phyloP scores from a whole-genome alignment of 30 jellyfish, hydroid and myxozoan genomes.

The Mastigias papua region DNA sequence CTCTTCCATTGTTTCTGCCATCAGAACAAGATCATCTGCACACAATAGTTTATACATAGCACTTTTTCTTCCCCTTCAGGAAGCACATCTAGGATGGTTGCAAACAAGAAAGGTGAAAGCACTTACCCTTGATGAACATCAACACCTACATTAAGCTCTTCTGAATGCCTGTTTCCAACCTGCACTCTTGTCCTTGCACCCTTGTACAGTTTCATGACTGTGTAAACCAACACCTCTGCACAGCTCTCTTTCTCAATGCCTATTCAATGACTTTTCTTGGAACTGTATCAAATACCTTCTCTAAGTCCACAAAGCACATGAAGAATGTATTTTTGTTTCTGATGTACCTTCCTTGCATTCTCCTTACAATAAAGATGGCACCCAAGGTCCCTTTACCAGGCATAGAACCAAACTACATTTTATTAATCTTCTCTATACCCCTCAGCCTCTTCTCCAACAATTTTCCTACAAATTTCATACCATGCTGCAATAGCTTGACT shows the following conservation, averaged over 20 bases:
- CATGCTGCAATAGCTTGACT: constrained; percentile 22
- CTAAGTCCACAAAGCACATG: constrained; percentile 22
- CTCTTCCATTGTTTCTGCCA: constrained; percentile 24
- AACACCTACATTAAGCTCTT: neutral
- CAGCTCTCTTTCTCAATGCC: constrained; percentile 4
- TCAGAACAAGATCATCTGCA: constrained; percentile 43
- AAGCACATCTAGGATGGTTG: neutral
- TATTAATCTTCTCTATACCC: neutral
- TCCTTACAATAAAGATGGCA: constrained; percentile 2
- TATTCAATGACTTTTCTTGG: constrained; percentile 21
- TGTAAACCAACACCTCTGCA: neutral
- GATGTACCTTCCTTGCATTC: neutral
- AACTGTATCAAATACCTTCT: constrained; percentile 27
- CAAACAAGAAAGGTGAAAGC: constrained; percentile 14
- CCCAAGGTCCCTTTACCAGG: constrained; percentile 32
- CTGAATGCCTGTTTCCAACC: constrained; percentile 11
- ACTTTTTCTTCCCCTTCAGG: neutral
- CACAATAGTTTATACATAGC: neutral
- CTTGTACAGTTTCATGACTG: constrained; percentile 8
- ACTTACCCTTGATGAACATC: constrained; percentile 55
- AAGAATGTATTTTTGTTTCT: neutral
- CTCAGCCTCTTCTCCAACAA: constrained; percentile 18
- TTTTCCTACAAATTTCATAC: constrained; percentile 9
- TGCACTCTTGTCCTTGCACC: constrained; percentile 23
- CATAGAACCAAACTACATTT: constrained; percentile 24